Percentiles rank a stretch among this genome's conserved stretches.
These are phyloP conservation scores for Triops cancriformis DNA, from an alignment of 1,140 invertebrate genomes.

Conservation along the genomic window DNA sequence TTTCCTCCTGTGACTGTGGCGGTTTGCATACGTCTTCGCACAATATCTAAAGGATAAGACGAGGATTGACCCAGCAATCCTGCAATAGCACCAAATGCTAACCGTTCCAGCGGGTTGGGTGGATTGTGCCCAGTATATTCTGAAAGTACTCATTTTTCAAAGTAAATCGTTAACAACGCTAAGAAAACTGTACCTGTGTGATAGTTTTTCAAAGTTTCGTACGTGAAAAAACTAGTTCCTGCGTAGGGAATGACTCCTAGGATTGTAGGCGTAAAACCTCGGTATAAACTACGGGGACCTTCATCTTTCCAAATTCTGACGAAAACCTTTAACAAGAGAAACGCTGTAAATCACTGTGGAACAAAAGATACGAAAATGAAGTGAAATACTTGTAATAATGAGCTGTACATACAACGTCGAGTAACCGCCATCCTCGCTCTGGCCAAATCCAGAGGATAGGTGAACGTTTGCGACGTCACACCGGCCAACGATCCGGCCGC, in stretches of 20 bases:
- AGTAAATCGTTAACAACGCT: not conserved
- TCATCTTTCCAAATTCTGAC: conserved; percentile 67
- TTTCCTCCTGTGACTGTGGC: conserved; percentile 50
- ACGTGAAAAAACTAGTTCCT: conserved; percentile 94
- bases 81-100: conserved; percentile 80
- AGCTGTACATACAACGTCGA: conserved; percentile 58
- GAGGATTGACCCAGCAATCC: conserved; percentile 89
- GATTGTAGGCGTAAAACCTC: conserved; percentile 82
- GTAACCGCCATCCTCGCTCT: conserved; percentile 97
- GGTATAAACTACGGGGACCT: conserved; percentile 68
- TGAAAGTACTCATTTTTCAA: not conserved
- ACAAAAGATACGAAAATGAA: not conserved
- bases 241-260: conserved; percentile 94
- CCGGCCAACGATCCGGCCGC: conserved; percentile 88
- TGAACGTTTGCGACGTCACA: conserved; percentile 81
- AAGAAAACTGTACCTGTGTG: conserved; percentile 56
- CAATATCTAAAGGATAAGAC: conserved; percentile 91
- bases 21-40: conserved; percentile 77
- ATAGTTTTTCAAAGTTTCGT: conserved; percentile 81
- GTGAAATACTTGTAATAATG: conserved; percentile 28
- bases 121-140: conserved; percentile 24
- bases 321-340: conserved; percentile 58
- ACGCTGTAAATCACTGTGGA: conserved; percentile 5
- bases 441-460: conserved; percentile 93
- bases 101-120: conserved; percentile 51